phyloP scores from a whole-genome alignment of 1,140 invertebrate genomes.

The Catajapyx aquilonaris region DNA sequence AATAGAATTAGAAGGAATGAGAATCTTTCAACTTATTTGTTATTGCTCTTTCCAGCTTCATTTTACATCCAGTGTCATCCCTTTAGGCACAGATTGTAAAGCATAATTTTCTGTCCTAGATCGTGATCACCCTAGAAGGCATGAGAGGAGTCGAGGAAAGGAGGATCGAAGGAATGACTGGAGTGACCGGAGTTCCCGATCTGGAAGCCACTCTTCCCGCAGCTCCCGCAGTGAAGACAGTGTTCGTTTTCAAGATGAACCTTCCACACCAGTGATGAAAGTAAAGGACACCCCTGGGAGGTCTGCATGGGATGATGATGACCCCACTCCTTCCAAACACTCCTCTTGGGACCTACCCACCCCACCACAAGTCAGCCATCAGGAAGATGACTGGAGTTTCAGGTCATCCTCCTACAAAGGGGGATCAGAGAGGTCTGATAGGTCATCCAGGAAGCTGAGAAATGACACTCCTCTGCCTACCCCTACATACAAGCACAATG shows the following conservation, averaged over 20 bases:
- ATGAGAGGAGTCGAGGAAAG: conserved; percentile 13
- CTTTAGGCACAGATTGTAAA: too few relatives aligned
- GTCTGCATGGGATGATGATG: conserved; percentile 63
- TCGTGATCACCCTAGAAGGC: too few relatives aligned
- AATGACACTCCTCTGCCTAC: conserved; percentile 51
- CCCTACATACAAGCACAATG: conserved; percentile 66
- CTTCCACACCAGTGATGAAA: conserved; percentile 50
- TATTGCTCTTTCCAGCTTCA: too few relatives aligned
- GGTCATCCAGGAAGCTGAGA: too few relatives aligned
- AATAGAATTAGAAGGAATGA: too few relatives aligned
- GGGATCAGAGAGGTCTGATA: too few relatives aligned
- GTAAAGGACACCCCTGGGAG: conserved; percentile 40
- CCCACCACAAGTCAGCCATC: conserved; percentile 24
- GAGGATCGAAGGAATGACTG: conserved; percentile 12
- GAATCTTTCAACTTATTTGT: too few relatives aligned
- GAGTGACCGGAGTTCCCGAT: conserved; percentile 12
- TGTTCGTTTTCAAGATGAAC: conserved; percentile 52
- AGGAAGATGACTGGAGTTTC: conserved; percentile 9
- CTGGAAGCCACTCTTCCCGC: conserved; percentile 10
- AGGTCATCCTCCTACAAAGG: conserved; percentile 18
- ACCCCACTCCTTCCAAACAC: conserved; percentile 32
- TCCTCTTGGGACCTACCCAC: conserved; percentile 88
- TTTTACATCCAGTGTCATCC: too few relatives aligned
- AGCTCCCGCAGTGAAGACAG: conserved; percentile 32
- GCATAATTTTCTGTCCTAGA: too few relatives aligned